Evolutionary conservation across 2,888 invertebrate species (phyloP).

Genomic region (Pimpla rufipes): DNA sequence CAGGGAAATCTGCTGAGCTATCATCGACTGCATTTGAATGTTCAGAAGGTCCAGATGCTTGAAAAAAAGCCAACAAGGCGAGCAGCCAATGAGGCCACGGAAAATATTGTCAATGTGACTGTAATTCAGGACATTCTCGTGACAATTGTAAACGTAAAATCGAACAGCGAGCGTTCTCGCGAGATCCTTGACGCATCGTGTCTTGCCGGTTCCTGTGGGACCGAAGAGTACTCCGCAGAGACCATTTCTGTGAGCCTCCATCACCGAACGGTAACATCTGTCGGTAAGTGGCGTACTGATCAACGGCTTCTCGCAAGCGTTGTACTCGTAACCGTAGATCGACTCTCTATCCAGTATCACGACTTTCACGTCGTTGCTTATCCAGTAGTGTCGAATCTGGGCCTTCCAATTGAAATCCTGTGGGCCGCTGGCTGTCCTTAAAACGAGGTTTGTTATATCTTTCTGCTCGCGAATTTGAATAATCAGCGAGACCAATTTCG

Average conservation of each 20-base stretch:
- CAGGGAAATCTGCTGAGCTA: conserved; percentile 87
- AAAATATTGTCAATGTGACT: conserved; percentile 87
- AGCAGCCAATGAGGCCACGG: conserved; percentile 86
- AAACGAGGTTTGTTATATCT: conserved; percentile 86
- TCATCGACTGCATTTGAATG: conserved; percentile 86
- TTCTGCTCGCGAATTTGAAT: conserved; percentile 86
- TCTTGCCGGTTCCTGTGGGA: conserved; percentile 86
- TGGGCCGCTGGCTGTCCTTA: conserved; percentile 75
- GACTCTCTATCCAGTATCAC: conserved; percentile 87
- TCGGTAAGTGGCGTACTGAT: conserved; percentile 85
- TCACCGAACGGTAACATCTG: conserved; percentile 87
- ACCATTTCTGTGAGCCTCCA: conserved; percentile 87
- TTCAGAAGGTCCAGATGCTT: conserved; percentile 87
- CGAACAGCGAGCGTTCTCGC: conserved; percentile 87
- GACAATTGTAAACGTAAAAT: conserved; percentile 87
- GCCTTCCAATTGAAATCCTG: conserved; percentile 88
- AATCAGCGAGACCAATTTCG: conserved; percentile 87
- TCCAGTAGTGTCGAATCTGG: conserved; percentile 88
- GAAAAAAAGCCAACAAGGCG: conserved; percentile 86
- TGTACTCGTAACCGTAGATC: conserved; percentile 88
- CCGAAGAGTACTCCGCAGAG: conserved; percentile 86
- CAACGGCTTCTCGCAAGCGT: conserved; percentile 86
- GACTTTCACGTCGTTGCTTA: conserved; percentile 84
- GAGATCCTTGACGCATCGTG: conserved; percentile 87
- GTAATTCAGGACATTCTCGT: conserved; percentile 85